Conservation (phyloP, 2,113 vertebrate genomes). For the Puntigrus tetrazona region DNA sequence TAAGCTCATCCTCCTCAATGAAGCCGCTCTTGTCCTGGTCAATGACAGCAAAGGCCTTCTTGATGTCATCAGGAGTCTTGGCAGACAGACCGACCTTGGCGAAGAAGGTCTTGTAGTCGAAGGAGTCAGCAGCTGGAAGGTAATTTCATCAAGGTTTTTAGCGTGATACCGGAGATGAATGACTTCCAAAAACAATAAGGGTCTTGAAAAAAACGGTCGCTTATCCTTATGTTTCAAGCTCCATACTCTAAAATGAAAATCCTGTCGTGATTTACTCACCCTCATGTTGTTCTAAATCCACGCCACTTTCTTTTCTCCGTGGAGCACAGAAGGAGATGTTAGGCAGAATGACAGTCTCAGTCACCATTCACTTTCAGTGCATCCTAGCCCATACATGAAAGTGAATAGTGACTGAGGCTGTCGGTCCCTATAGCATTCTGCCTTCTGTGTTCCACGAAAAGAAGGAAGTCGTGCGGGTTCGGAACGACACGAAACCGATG, state of each 20-base stretch:
- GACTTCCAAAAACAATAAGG: neutral
- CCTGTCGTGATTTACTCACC: neutral
- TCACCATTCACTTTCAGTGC: neutral
- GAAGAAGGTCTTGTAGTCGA: conserved; percentile 83
- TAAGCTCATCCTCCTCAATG: conserved; percentile 84
- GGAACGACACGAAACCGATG: neutral
- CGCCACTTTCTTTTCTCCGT: neutral
- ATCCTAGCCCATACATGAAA: neutral
- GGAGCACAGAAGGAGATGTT: conserved; percentile 19
- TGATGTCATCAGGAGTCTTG: conserved; percentile 76
- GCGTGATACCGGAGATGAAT: neutral
- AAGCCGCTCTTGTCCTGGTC: conserved; percentile 85
- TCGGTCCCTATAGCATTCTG: neutral
- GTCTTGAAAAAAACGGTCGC: neutral
- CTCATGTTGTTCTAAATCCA: neutral
- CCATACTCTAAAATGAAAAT: neutral
- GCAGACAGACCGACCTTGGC: conserved; percentile 74
- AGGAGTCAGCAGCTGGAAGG: conserved; percentile 78
- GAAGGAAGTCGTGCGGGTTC: neutral
- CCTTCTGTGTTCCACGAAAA: neutral
- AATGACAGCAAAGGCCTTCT: conserved; percentile 80
- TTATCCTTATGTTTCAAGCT: neutral
- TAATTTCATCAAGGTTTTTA: neutral
- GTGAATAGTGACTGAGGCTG: conserved; percentile 7
- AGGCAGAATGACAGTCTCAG: neutral